phyloP scores from a whole-genome alignment of 1,140 invertebrate species.

The Cepaea nemoralis region DNA sequence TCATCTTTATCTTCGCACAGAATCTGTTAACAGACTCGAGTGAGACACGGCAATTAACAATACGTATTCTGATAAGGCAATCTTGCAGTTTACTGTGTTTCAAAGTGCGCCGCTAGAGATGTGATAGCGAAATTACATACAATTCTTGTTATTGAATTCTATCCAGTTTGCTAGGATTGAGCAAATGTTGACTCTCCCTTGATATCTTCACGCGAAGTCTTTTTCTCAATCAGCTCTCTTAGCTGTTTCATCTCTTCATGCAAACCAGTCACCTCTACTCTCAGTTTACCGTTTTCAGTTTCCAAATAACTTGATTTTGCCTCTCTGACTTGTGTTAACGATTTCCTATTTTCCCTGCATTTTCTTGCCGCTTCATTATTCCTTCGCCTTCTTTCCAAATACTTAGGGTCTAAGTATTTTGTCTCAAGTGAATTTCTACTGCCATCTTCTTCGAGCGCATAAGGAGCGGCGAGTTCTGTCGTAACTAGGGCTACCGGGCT shows the following conservation, averaged over 20 bases:
- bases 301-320: slow-evolving; percentile 72
- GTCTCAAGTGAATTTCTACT: too few relatives aligned
- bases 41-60: too few relatives aligned
- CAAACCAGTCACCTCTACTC: slow-evolving; percentile 86
- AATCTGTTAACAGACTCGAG: too few relatives aligned
- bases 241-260: slow-evolving; percentile 92
- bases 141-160: too few relatives aligned
- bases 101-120: too few relatives aligned
- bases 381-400: slow-evolving; percentile 61
- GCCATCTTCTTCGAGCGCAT: too few relatives aligned
- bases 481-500: slow-evolving; percentile 54
- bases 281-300: slow-evolving; percentile 80
- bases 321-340: slow-evolving; percentile 67
- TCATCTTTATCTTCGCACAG: too few relatives aligned
- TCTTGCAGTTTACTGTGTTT: too few relatives aligned
- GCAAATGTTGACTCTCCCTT: too few relatives aligned
- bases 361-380: slow-evolving; percentile 69
- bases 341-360: slow-evolving; percentile 68
- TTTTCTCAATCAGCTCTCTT: slow-evolving; percentile 76
- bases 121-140: too few relatives aligned
- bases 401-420: slow-evolving; percentile 57
- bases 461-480: slow-evolving; percentile 33
- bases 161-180: too few relatives aligned
- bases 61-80: too few relatives aligned
- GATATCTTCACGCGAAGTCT: slow-evolving; percentile 48